phyloP scores from a whole-genome alignment of 2,113 vertebrate species.

The Ramphastos sulfuratus region DNA sequence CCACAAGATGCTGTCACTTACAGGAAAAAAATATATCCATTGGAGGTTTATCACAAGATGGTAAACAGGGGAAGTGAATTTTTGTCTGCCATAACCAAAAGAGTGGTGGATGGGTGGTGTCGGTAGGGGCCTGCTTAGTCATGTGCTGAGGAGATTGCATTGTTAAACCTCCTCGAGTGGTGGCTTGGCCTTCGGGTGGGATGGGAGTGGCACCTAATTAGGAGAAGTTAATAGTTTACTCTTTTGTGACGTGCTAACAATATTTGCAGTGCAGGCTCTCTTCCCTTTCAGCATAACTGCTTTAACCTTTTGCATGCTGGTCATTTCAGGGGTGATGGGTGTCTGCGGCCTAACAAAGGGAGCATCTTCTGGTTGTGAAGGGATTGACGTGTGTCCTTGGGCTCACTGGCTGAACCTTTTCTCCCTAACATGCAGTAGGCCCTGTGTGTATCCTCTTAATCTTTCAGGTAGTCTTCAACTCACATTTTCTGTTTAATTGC shows the following conservation, averaged over 20 bases:
- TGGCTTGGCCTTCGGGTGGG: not conserved
- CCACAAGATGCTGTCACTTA: not conserved
- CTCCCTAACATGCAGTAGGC: not conserved
- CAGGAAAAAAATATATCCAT: not conserved
- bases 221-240: conserved; percentile 41
- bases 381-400: not conserved
- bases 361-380: not conserved
- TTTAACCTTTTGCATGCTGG: not conserved
- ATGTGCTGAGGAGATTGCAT: not conserved
- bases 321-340: not conserved
- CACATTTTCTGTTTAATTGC: not conserved
- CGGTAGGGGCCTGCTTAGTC: not conserved
- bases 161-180: not conserved
- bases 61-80: not conserved
- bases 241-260: not conserved
- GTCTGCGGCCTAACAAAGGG: fast-evolving
- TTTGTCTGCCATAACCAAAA: not conserved
- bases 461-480: not conserved
- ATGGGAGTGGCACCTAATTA: conserved; percentile 33
- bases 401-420: not conserved
- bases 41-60: not conserved
- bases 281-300: not conserved
- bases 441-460: not conserved
- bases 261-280: not conserved
- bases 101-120: not conserved